Evolutionary conservation across 2,888 invertebrate species (phyloP).

Genomic region (Alloscopus bannaensis): DNA sequence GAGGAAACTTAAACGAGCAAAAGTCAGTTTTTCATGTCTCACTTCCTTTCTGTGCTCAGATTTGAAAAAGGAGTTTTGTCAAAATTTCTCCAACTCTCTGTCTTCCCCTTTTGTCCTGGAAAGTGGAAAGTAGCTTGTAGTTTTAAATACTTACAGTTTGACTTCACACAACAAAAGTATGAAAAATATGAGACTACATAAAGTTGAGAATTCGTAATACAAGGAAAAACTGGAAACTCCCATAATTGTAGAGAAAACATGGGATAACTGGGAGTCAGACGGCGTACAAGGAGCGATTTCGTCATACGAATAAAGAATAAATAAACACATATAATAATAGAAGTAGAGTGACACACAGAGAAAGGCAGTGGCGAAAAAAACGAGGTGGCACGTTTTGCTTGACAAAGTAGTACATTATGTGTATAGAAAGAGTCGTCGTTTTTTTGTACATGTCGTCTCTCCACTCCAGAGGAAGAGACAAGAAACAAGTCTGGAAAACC

Average conservation of each 20-base stretch:
- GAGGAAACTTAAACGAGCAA: background rate
- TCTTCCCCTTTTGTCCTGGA: background rate
- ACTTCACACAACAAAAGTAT: no score
- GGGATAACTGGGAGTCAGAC: background rate
- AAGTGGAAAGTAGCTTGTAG: slow-evolving; percentile 14
- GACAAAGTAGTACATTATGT: background rate
- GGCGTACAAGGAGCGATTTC: background rate
- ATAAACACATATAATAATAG: no score
- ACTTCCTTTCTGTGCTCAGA: background rate
- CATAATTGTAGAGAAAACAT: slow-evolving; percentile 37
- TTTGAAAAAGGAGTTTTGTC: no score
- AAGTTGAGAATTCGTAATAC: no score
- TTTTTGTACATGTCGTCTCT: background rate
- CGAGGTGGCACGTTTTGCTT: slow-evolving; percentile 5
- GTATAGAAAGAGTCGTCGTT: background rate
- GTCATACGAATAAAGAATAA: background rate
- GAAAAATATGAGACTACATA: slow-evolving; percentile 11
- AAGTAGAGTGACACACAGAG: background rate
- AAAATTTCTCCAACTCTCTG: background rate
- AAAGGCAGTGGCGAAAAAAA: background rate
- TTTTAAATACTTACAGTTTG: slow-evolving; percentile 11
- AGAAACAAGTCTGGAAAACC: background rate
- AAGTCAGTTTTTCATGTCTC: slow-evolving; percentile 16
- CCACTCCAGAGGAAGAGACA: background rate
- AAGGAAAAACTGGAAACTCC: no score